Evolutionary conservation across 2,888 invertebrate species (phyloP).

Genomic region (Trissonchulus latispiculum): DNA sequence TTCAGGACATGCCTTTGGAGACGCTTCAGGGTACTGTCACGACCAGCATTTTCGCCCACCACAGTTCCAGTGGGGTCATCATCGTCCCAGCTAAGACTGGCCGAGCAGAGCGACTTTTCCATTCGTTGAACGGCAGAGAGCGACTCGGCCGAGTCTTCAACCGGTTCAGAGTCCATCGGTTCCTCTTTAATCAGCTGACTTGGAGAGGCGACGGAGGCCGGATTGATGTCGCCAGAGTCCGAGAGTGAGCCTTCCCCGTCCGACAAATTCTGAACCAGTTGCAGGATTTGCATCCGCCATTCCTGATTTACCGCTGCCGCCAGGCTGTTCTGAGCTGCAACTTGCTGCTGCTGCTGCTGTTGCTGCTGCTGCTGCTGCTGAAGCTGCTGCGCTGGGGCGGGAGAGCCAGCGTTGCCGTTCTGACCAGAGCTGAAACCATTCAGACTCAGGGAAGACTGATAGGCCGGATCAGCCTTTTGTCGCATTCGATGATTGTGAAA

Average conservation of each 20-base stretch:
- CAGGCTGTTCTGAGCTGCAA: background rate
- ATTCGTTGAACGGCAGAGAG: too few species aligned
- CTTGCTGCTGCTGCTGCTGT: too few species aligned
- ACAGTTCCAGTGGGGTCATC: too few species aligned
- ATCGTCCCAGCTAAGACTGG: too few species aligned
- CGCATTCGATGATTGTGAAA: conserved; percentile 99
- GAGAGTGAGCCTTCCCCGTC: background rate
- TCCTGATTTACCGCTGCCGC: background rate
- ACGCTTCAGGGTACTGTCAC: background rate
- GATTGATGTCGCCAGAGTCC: background rate
- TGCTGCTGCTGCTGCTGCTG: too few species aligned
- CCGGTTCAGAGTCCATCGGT: background rate
- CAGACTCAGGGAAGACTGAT: background rate
- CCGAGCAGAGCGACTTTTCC: too few species aligned
- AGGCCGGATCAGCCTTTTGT: conserved; percentile 58
- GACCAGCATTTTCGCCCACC: too few species aligned
- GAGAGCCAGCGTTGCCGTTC: background rate
- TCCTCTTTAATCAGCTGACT: background rate
- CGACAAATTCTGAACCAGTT: background rate
- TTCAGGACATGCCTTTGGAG: background rate
- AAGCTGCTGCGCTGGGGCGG: background rate
- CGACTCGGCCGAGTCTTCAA: too few species aligned
- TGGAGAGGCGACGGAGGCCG: background rate
- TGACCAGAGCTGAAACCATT: too few species aligned
- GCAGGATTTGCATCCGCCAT: background rate